Percentiles rank a stretch among this genome's conserved stretches.
Conservation (phyloP, 2,113 vertebrate genomes). For the Mystacornis crossleyi region DNA sequence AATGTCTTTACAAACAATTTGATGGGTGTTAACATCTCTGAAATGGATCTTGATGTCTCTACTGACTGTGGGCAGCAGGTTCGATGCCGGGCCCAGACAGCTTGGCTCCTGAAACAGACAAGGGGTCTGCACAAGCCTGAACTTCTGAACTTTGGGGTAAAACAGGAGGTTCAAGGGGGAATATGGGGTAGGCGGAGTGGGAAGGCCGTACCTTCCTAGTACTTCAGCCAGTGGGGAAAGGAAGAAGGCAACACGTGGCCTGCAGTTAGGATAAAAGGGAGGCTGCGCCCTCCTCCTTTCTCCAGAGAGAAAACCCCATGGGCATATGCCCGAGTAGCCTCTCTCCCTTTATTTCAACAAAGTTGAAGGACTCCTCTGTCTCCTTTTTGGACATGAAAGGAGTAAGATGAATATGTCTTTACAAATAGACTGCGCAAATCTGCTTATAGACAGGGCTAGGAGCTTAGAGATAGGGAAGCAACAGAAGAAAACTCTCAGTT, state of each 20-base stretch:
- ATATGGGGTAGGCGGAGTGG: background rate
- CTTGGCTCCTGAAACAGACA: background rate
- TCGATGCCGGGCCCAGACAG: accelerated
- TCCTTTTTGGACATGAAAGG: background rate
- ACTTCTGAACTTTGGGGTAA: background rate
- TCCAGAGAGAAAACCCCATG: background rate
- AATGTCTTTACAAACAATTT: background rate
- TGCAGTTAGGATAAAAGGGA: background rate
- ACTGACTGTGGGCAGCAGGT: background rate
- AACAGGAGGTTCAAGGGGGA: background rate
- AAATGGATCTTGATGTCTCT: background rate
- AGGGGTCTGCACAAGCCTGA: background rate
- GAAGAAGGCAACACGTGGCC: background rate
- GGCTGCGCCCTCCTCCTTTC: background rate
- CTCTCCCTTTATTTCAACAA: background rate
- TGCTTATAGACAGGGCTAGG: background rate
- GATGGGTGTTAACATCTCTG: background rate
- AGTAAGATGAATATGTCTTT: background rate
- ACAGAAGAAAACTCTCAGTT: background rate
- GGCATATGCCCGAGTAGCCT: background rate
- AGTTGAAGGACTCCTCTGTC: background rate
- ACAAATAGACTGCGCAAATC: accelerated
- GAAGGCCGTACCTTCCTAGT: background rate
- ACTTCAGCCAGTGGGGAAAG: background rate
- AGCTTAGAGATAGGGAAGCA: background rate